These are phyloP conservation scores for Meteorus cinctellus DNA, from an alignment of 2,888 invertebrate genomes.

Conservation along the genomic window DNA sequence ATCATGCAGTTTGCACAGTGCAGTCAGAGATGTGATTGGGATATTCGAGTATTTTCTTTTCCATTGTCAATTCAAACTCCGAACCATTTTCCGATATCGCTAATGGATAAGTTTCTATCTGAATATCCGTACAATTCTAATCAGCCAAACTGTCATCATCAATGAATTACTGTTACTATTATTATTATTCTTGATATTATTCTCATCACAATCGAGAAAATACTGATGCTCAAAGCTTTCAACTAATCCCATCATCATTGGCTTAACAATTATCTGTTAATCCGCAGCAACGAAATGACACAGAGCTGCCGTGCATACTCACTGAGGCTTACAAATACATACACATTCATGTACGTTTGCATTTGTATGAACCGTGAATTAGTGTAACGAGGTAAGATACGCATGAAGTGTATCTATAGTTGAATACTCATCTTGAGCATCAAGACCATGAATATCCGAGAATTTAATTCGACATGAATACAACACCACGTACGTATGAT, in stretches of 20 bases:
- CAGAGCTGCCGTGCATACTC: not conserved
- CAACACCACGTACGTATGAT: not conserved
- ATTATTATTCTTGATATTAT: not conserved
- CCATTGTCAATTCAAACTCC: too few species aligned
- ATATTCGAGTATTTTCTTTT: too few species aligned
- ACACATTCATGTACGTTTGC: not conserved
- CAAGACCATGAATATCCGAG: not conserved
- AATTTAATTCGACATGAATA: conserved; percentile 8
- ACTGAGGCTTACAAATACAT: not conserved
- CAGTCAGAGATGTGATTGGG: too few species aligned
- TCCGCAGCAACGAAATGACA: conserved; percentile 7
- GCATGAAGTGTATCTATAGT: not conserved
- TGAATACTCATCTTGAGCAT: not conserved
- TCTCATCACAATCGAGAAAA: not conserved
- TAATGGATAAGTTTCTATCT: too few species aligned
- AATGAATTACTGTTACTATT: not conserved
- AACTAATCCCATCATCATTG: conserved; percentile 1
- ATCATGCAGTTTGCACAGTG: too few species aligned
- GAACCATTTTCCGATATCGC: too few species aligned
- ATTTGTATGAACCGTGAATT: not conserved
- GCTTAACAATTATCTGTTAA: conserved; percentile 8
- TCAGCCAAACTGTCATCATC: not conserved
- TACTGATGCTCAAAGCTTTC: conserved; percentile 3
- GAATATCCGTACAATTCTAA: too few species aligned
- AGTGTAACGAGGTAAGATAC: not conserved